These are phyloP conservation scores for Plectrocnemia conspersa DNA, from an alignment of 1,140 invertebrate genomes.

Conservation along the genomic window DNA sequence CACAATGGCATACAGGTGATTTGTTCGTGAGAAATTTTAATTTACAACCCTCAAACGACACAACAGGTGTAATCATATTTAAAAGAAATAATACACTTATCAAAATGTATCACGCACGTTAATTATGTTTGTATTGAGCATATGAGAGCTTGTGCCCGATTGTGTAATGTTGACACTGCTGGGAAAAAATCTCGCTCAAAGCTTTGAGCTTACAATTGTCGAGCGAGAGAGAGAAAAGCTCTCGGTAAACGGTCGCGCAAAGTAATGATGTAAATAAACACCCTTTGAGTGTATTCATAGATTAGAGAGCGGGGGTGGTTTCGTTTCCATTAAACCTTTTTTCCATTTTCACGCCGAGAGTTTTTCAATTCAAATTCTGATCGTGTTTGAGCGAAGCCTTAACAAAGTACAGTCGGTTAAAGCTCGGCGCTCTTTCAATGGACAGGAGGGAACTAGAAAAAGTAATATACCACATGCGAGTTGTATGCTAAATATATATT, in stretches of 20 bases:
- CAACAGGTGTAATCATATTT: constrained; percentile 1
- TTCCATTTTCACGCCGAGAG: constrained; percentile 23
- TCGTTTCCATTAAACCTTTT: constrained; percentile 20
- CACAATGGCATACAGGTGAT: too few species aligned
- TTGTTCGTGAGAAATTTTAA: too few species aligned
- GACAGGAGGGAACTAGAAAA: constrained; percentile 9
- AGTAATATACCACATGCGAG: too few species aligned
- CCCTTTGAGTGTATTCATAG: constrained; percentile 18
- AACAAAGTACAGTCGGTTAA: constrained; percentile 11
- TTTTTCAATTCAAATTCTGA: constrained; percentile 30
- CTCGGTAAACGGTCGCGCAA: neutral
- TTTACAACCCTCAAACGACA: too few species aligned
- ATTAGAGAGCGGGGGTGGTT: neutral
- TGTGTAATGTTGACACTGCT: neutral
- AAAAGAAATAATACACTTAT: too few species aligned
- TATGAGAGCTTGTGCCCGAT: too few species aligned
- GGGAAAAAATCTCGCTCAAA: too few species aligned
- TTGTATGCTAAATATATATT: neutral
- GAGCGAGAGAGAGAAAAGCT: neutral
- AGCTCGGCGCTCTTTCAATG: neutral
- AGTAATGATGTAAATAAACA: constrained; percentile 15
- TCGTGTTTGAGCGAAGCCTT: constrained; percentile 28
- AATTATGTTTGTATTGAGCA: too few species aligned
- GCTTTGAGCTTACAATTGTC: too few species aligned
- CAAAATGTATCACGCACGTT: too few species aligned